Conservation (phyloP, 2,113 vertebrate species). For the Callaeas wilsoni region DNA sequence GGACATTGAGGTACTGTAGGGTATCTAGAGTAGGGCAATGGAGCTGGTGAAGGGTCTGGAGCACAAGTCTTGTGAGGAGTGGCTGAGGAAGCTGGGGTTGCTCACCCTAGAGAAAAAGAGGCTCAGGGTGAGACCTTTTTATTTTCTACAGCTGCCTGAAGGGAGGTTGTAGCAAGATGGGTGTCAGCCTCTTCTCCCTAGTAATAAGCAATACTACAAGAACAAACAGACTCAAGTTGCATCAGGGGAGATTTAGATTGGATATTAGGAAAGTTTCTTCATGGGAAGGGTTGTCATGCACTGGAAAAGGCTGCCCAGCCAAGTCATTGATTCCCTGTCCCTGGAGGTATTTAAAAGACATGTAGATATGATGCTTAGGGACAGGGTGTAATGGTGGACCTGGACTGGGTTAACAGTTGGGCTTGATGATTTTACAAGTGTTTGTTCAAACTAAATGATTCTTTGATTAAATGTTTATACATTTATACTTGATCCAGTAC, state of each 20-base stretch:
- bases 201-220: background rate
- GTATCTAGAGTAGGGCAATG: rapidly evolving
- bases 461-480: background rate
- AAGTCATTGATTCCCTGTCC: background rate
- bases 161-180: background rate
- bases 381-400: rapidly evolving
- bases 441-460: background rate
- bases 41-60: background rate
- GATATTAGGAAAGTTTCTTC: background rate
- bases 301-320: background rate
- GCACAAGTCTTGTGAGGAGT: background rate
- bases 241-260: background rate
- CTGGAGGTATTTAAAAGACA: background rate
- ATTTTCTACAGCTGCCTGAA: background rate
- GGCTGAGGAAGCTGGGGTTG: background rate
- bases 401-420: background rate
- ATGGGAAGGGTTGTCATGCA: background rate
- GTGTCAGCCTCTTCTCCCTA: background rate
- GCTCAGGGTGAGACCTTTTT: background rate
- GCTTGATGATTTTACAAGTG: background rate
- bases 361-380: background rate
- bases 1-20: background rate
- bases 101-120: background rate
- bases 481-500: background rate
- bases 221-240: background rate